phyloP scores from a whole-genome alignment of 2,888 invertebrate species.

The Platycheirus albimanus region DNA sequence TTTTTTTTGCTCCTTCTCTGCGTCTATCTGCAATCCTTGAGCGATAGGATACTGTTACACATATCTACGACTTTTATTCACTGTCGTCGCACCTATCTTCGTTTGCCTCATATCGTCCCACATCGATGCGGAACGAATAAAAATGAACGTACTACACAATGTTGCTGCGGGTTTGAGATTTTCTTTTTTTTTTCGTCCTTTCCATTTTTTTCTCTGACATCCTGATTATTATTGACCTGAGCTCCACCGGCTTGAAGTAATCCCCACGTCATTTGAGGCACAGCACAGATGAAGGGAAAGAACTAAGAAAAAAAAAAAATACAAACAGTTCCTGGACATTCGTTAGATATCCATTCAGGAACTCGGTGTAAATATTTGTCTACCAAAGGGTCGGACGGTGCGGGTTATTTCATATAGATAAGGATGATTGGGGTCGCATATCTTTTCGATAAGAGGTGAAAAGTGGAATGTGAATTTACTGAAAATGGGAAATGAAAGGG shows the following conservation, averaged over 20 bases:
- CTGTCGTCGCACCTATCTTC: constrained; percentile 52
- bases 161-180: constrained; percentile 29
- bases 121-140: constrained; percentile 21
- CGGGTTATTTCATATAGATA: constrained; percentile 39
- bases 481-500: background rate
- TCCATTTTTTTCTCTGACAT: constrained; percentile 49
- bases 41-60: constrained; percentile 57
- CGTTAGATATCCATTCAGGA: constrained; percentile 72
- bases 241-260: constrained; percentile 65
- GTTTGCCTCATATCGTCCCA: too few species aligned
- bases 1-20: constrained; percentile 19
- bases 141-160: constrained; percentile 39
- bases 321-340: constrained; percentile 57
- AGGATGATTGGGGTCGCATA: constrained; percentile 70
- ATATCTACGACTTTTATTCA: constrained; percentile 51
- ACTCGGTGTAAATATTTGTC: constrained; percentile 70
- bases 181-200: constrained; percentile 11
- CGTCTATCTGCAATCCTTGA: constrained; percentile 40
- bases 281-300: background rate
- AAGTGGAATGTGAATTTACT: constrained; percentile 58
- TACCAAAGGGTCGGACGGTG: constrained; percentile 34
- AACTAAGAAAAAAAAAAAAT: constrained; percentile 21
- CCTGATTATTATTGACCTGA: constrained; percentile 72
- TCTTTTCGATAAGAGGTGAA: constrained; percentile 67
- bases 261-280: constrained; percentile 44